Conservation (phyloP, 2,888 invertebrate species). For the Ephialtes manifestator region DNA sequence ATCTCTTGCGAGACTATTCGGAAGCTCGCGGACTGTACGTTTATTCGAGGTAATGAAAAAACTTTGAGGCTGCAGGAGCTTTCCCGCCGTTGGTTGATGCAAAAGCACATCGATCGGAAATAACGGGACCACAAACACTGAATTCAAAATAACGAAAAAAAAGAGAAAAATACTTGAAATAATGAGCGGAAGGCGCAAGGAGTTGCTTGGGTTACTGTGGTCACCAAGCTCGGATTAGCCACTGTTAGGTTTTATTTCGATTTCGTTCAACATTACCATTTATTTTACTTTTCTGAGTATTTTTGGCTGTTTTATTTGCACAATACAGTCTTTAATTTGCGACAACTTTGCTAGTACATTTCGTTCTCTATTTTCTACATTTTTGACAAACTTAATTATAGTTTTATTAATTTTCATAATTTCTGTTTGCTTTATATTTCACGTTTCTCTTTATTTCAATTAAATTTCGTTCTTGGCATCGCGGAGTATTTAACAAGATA, state of each 20-base stretch:
- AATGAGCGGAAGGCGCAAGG: constrained; percentile 69
- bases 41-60: constrained; percentile 43
- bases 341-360: constrained; percentile 72
- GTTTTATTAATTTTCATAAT: constrained; percentile 61
- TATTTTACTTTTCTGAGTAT: constrained; percentile 63
- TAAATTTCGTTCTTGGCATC: constrained; percentile 64
- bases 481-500: constrained; percentile 80
- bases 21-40: constrained; percentile 34
- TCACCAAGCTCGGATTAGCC: constrained; percentile 84
- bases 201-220: constrained; percentile 85
- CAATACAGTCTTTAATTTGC: constrained; percentile 69
- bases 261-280: constrained; percentile 60
- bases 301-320: constrained; percentile 75
- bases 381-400: constrained; percentile 68
- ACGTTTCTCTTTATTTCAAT: constrained; percentile 56
- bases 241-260: constrained; percentile 77
- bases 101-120: constrained; percentile 25
- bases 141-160: constrained; percentile 48
- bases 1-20: constrained; percentile 11
- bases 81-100: constrained; percentile 30
- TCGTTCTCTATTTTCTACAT: constrained; percentile 53
- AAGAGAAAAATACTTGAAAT: constrained; percentile 43
- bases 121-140: constrained; percentile 71
- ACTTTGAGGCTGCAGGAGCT: constrained; percentile 33
- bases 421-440: constrained; percentile 70